Base-by-base conservation (phyloP, 1,140 invertebrate genomes). In the Platorchestia sp. region DNA sequence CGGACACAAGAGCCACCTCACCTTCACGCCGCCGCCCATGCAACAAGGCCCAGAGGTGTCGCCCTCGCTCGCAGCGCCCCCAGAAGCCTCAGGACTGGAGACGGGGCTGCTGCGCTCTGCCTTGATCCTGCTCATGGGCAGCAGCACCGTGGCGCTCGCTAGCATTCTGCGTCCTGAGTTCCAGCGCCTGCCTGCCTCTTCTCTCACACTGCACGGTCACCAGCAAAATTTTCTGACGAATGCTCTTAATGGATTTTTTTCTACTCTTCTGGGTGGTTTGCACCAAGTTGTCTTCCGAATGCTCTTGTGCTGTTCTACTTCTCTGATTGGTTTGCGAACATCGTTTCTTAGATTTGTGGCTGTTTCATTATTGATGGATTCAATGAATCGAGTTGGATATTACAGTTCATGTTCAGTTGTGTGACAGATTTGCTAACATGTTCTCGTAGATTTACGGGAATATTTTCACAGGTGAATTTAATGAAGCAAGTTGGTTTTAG, bases 61-160 rank as follows among this genome's bases (percentile, higher is more conserved):
- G 1, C 91, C 91, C 19, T 93, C 91, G 45, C 91, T 47, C 40
- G 43, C 40, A 40, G 43, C 7, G 19, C 91, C 91, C 6, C 43
- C 45, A 0, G 91, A 93, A 0, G 91, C 45, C 45, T 93, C 91
- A 40, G 91, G 91, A 44, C 91, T 93, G 43, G 91, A 93, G 7
- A 93, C 91, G 1, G 91, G 91, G 45, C 91, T 93, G 91, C 45
- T 93, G 91, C 91, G 91, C 91, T 93, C 91, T 93, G 91, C 91
- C 40, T 93, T 93, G 91, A 93, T 93, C 44, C 91, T 93, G 91
- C 45, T 45, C 91, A 93, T 93, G 7, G 91, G 91, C 44, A 93
- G 45, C 91, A 93, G 36, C 43, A 93, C 91, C 19, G 91, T 93
- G 36, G 91, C 91, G 91, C 91, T 93, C 3, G 91, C 91, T 44